Base-by-base conservation (phyloP, 2,113 vertebrate species). In the Pelmatolapia mariae region DNA sequence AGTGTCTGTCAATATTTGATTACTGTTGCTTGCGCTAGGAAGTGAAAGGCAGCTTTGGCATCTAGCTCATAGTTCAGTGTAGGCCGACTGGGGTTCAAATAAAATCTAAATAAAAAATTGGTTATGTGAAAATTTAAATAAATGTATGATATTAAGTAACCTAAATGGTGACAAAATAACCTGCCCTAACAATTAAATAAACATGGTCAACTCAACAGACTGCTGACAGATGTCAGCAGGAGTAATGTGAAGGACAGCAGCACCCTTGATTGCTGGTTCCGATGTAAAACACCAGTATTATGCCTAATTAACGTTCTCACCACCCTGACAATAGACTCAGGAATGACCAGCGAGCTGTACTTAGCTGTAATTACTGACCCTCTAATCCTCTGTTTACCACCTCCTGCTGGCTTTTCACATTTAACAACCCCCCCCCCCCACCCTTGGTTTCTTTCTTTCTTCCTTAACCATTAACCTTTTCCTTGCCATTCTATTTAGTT, bases 281-380 rank as follows among this genome's bases (percentile, higher is more conserved):
- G 56, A 87, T 83, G 76, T 89, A 47, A 90, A 91, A 88, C 45
- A 88, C 81, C 85, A 80, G 63, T 68, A 79, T 91, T 80, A 45
- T 54, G 29, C 6, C 29, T 50, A 22, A 66, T 15, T 87, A 83
- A 84, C 78, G 5, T 85, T 90, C 86, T 86, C 54, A 80, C 80
- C 86, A 78, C 10, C 45, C 5, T 76, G 83, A 50, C 81, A 89
- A 36, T 63, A 78, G 86, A 89, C 16, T 5, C 71, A 6, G 57
- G 81, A 85, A 89, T 86, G 83, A 78, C 78, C 81, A 85, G 53
- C 18, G 13, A 90, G 43, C 88, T 90, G 85, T 91, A 90, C 93
- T 90, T 90, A 89, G 61, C 91, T 82, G 50, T 86, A 91, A 89
- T 93, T 84, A 87, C 84, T n/a, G 36, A 92, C 88, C 86, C 54